phyloP scores from a whole-genome alignment of 2,888 invertebrate species.

The Diploptera punctata region DNA sequence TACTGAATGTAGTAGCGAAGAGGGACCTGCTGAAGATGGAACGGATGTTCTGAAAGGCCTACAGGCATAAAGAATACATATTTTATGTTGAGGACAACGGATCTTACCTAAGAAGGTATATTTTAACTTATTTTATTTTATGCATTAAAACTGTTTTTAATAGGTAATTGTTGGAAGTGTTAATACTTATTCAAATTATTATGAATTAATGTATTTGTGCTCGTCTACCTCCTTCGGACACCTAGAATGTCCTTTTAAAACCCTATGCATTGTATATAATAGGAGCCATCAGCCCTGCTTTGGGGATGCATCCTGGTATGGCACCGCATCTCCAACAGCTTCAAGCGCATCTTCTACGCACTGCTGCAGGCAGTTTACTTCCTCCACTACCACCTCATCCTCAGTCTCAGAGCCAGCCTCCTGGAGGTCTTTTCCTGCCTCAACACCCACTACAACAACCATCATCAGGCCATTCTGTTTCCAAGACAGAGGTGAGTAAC shows the following conservation, averaged over 20 bases:
- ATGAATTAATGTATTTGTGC: too few species aligned
- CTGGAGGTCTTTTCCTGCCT: constrained; percentile 53
- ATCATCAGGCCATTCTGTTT: constrained; percentile 34
- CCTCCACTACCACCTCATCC: constrained; percentile 58
- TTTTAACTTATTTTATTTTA: too few species aligned
- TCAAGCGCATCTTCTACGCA: constrained; percentile 81
- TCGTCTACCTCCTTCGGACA: too few species aligned
- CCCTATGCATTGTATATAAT: constrained; percentile 37
- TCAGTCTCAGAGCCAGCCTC: constrained; percentile 48
- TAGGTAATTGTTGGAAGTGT: too few species aligned
- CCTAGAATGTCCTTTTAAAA: not conserved
- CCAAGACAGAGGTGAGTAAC: constrained; percentile 36
- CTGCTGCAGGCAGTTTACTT: constrained; percentile 59
- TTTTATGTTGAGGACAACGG: too few species aligned
- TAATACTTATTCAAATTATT: too few species aligned
- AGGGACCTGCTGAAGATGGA: too few species aligned
- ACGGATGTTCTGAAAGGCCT: too few species aligned
- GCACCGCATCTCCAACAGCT: constrained; percentile 74
- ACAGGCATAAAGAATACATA: too few species aligned
- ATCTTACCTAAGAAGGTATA: too few species aligned
- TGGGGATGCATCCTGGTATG: constrained; percentile 69
- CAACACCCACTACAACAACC: constrained; percentile 55
- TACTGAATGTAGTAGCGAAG: too few species aligned
- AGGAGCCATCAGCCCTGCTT: constrained; percentile 86
- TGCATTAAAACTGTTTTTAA: too few species aligned